Evolutionary conservation across 2,113 vertebrate genomes (phyloP).

Genomic region (Falcunculus frontatus): DNA sequence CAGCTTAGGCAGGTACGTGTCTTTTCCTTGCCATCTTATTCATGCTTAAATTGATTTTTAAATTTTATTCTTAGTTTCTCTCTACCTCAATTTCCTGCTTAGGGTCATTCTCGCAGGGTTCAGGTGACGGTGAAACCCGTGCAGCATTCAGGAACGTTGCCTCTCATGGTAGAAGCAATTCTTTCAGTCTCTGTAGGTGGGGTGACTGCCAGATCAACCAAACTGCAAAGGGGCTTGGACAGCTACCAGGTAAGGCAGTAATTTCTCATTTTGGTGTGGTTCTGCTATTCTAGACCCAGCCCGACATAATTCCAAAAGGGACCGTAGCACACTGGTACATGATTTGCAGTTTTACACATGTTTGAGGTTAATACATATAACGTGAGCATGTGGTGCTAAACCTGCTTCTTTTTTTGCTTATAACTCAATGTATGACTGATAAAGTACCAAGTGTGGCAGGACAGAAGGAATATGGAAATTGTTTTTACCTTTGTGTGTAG

Average conservation of each 20-base stretch:
- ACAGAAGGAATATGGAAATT: neutral
- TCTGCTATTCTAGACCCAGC: neutral
- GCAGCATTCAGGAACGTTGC: constrained; percentile 91
- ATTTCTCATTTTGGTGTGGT: neutral
- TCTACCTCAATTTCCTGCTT: neutral
- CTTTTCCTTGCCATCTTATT: neutral
- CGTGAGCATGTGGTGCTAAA: neutral
- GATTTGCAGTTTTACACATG: neutral
- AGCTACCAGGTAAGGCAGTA: constrained; percentile 89
- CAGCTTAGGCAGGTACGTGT: constrained; percentile 88
- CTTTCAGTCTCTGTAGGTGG: constrained; percentile 91
- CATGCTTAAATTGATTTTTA: neutral
- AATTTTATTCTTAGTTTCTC: neutral
- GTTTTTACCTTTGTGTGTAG: neutral
- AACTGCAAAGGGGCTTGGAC: constrained; percentile 91
- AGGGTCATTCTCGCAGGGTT: constrained; percentile 96
- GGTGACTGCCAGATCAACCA: constrained; percentile 89
- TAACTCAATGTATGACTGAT: neutral
- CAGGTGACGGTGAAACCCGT: constrained; percentile 90
- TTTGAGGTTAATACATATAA: neutral
- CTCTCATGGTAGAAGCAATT: constrained; percentile 92
- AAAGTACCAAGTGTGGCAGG: neutral
- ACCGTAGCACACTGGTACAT: neutral
- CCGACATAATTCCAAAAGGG: neutral
- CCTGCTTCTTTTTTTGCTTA: neutral